Evolutionary conservation across 2,888 invertebrate genomes (phyloP), one percentile per base, ranked within the genome.

Genomic region (Nasonia oneida): DNA sequence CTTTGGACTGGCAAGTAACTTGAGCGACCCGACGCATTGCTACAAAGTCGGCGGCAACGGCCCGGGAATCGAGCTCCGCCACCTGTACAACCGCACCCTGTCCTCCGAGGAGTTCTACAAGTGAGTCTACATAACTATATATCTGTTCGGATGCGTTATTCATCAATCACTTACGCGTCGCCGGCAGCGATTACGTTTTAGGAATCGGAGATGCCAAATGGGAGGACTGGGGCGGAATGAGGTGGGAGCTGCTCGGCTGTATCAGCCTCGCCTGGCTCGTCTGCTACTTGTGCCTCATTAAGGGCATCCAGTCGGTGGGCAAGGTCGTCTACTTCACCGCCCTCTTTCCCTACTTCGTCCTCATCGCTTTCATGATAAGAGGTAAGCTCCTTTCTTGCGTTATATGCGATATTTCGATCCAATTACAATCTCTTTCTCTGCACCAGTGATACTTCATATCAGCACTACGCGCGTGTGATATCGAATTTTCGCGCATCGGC

Each of bases 271-370:
- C 96, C 0, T 98, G 98, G 98, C 91, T 97, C 77, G 94, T 97
- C 88, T 97, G 97, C 87, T 98, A 97, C 94, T 95, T 98, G 89
- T 97, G 97, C 92, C 97, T 98, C 86, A 96, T 97, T 93, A 97
- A 92, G 95, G 97, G 98, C 53, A 97, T 98, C 88, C 97, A 98
- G 94, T 97, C 97, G 91, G 97, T 98, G 0, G 98, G 98, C 74
- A 98, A 97, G 95, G 97, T 97, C 73, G 96, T 96, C 12, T 96
- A 96, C 91, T 96, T 96, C 90, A 96, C 96, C 2, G 96, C 96
- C 0, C 91, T 96, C 29, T 96, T 96, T 90, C 96, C 96, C 0
- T 96, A 96, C 91, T 95, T 96, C 42, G 95, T 96, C 94, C 92
- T 96, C 89, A 95, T 96, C 0, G 95, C 95, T 0, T 92, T 96